Percentiles rank a stretch among this genome's conserved stretches.
These are phyloP conservation scores for Lasioglossum lativentre DNA, from an alignment of 2,888 invertebrate genomes.

Conservation along the genomic window DNA sequence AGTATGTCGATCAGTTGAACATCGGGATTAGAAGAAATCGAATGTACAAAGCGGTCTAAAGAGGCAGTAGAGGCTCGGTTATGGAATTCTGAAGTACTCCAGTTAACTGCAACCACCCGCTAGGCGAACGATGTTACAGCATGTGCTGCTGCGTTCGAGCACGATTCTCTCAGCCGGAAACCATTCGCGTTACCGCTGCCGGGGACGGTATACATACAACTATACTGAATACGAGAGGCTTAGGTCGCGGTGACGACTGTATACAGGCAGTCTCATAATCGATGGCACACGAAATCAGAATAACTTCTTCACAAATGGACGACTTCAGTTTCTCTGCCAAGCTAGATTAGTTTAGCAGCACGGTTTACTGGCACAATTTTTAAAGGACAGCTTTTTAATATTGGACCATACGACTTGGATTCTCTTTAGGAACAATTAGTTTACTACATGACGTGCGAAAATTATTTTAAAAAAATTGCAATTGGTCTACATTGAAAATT, in stretches of 20 bases:
- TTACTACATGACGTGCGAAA: no score
- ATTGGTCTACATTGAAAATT: no score
- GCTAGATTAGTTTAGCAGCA: no score
- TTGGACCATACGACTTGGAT: no score
- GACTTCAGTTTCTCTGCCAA: no score
- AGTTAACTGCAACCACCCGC: conserved; percentile 78
- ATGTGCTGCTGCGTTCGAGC: conserved; percentile 67
- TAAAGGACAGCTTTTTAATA: no score
- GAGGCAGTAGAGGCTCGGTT: conserved; percentile 21
- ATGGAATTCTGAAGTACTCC: conserved; percentile 70
- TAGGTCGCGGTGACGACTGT: conserved; percentile 34
- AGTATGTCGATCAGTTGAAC: not conserved
- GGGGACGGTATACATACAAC: conserved; percentile 36
- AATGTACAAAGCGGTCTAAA: conserved; percentile 21
- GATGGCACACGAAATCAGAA: no score
- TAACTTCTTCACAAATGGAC: no score
- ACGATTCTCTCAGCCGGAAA: conserved; percentile 48
- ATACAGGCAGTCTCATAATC: no score
- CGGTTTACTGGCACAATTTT: no score
- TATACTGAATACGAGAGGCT: conserved; percentile 16
- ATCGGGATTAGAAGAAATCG: conserved; percentile 5
- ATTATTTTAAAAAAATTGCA: no score
- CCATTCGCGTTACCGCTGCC: conserved; percentile 50
- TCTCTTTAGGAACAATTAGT: no score
- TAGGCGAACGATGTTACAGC: conserved; percentile 76